Evolutionary conservation across 2,113 vertebrate genomes (phyloP).

Genomic region (Tragulus kanchil): DNA sequence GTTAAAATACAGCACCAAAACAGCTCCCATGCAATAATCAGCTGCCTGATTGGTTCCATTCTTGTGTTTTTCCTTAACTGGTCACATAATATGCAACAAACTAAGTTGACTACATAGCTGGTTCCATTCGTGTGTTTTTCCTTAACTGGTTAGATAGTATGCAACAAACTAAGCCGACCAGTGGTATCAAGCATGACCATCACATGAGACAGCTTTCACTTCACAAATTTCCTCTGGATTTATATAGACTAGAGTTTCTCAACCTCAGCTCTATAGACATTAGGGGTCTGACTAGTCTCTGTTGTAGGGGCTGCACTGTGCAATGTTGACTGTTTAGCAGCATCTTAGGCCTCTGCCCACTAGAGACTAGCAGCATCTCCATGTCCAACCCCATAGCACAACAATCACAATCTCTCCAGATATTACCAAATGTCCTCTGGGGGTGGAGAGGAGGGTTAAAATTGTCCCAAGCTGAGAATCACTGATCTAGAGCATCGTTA

Average conservation of each 20-base stretch:
- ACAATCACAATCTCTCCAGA: not conserved
- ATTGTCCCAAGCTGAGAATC: not conserved
- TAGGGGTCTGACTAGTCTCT: not conserved
- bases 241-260: not conserved
- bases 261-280: not conserved
- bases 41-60: conserved; percentile 56
- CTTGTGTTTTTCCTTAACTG: conserved; percentile 51
- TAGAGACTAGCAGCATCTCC: not conserved
- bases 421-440: not conserved
- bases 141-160: not conserved
- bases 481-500: not conserved
- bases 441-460: not conserved
- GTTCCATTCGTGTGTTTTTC: too few species aligned
- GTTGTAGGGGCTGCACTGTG: rapidly evolving
- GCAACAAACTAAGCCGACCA: not conserved
- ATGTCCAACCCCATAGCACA: not conserved
- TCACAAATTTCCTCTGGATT: not conserved
- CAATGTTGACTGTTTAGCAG: not conserved
- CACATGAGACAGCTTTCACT: not conserved
- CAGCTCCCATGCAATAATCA: conserved; percentile 70
- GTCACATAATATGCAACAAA: conserved; percentile 37
- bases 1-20: conserved; percentile 81
- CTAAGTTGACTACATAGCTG: not conserved
- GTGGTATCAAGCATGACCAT: not conserved
- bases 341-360: not conserved